Evolutionary conservation across 2,113 vertebrate species (phyloP), one percentile per base, ranked within the genome.

Genomic region (Ondatra zibethicus): DNA sequence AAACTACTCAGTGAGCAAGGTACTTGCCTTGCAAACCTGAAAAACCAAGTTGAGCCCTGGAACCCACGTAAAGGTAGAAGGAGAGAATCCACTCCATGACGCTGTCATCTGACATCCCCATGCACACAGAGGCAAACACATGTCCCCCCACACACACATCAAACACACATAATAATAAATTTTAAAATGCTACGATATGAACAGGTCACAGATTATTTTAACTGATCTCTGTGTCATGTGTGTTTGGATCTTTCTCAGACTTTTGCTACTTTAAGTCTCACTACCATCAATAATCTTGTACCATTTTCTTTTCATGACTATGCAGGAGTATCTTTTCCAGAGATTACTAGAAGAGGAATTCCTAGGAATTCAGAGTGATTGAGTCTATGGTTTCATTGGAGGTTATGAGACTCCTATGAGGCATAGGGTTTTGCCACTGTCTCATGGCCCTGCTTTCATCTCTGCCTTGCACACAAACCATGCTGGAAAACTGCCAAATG

Each of bases 401-500:
- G 5, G 7, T 81, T 70, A 50, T n/a, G 66, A 86, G 86, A 97
- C 42, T 70, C 87, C 63, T 72, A 13, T 8, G 70, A 33, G 88
- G 78, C 29, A 82, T 73, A 63, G 17, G 88, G 10, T 84, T 89
- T 84, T 89, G 45, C 63, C 65, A 42, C 31, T 58, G 33, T 58
- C 75, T 70, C 50, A 25, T 13, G 31, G 50, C 17, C 25, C 27
- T 78, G 19, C 31, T 66, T 91, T 58, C 58, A 61, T 70, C 72
- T 92, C n/a, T 63, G 78, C 76, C 81, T 96, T 88, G 75, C 14
- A 82, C 65, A 84, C 7, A 85, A 65, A 52, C 13, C 84, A 21
- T 72, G n/a, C 72, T 96, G 61, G 50, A 42, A 93, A 91, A 89
- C 27, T 78, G 39, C 21, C 39, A 89, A 95, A 86, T 86, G 70